phyloP scores from a whole-genome alignment of 2,113 vertebrate genomes.

The Scomber colias region DNA sequence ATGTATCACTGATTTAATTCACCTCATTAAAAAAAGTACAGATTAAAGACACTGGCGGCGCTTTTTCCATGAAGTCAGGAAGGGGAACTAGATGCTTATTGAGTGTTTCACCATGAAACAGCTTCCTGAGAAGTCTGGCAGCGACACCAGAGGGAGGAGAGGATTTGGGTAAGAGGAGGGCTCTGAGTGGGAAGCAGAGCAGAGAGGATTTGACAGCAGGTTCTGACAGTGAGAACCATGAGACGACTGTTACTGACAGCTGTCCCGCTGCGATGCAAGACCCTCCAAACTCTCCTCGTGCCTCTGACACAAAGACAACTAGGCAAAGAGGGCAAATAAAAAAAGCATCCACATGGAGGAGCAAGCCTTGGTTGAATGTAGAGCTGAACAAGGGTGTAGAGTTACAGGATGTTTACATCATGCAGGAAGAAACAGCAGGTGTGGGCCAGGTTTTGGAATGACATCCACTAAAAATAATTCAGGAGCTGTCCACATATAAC shows the following conservation, averaged over 20 bases:
- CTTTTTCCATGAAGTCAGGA: constrained; percentile 37
- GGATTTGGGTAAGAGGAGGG: not conserved
- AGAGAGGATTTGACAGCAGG: constrained; percentile 52
- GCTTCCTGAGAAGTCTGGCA: constrained; percentile 53
- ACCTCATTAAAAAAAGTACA: constrained; percentile 4
- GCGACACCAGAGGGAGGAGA: constrained; percentile 25
- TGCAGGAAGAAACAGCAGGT: constrained; percentile 32
- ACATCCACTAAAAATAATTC: constrained; percentile 41
- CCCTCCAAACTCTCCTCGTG: constrained; percentile 25
- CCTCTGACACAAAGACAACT: not conserved
- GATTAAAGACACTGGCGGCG: constrained; percentile 6
- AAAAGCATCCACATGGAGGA: constrained; percentile 25
- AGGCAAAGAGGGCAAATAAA: constrained; percentile 33
- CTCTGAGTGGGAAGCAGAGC: constrained; percentile 19
- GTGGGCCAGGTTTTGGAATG: constrained; percentile 26
- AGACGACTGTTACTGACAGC: constrained; percentile 59
- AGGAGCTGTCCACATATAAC: not conserved
- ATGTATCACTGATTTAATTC: not conserved
- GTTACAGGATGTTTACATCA: constrained; percentile 63
- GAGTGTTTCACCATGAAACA: constrained; percentile 43
- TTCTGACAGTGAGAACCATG: constrained; percentile 53
- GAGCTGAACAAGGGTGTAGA: constrained; percentile 40
- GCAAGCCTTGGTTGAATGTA: constrained; percentile 11
- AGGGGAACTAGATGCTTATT: constrained; percentile 43
- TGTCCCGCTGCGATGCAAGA: not conserved